Evolutionary conservation across 1,140 invertebrate species (phyloP).

Genomic region (Bombus soroeensis): DNA sequence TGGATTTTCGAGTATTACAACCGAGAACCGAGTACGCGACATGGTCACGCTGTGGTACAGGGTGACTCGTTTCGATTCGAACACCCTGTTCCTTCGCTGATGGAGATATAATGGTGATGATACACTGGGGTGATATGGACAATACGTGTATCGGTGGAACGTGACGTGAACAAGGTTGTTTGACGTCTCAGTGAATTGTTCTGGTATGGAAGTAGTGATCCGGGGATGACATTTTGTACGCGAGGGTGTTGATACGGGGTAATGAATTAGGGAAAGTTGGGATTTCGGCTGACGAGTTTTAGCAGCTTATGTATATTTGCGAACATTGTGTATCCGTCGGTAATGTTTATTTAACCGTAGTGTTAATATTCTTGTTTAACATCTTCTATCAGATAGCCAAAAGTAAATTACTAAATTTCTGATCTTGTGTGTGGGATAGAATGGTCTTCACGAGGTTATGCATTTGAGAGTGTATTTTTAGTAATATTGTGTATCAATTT

Average conservation of each 20-base stretch:
- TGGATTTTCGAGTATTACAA: background rate
- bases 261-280: conserved; percentile 1
- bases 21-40: background rate
- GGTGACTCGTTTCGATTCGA: background rate
- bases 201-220: background rate
- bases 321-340: too few species aligned
- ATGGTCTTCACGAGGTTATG: too few species aligned
- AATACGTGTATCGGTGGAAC: background rate
- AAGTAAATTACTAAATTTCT: background rate
- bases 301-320: too few species aligned
- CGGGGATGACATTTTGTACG: background rate
- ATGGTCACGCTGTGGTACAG: background rate
- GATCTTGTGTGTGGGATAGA: background rate
- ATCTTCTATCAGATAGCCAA: background rate
- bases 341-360: too few species aligned
- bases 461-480: too few species aligned
- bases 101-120: background rate
- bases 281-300: too few species aligned
- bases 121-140: background rate
- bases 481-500: too few species aligned
- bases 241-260: background rate
- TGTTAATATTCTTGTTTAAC: too few species aligned
- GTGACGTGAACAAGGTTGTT: background rate
- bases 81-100: background rate
- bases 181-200: background rate